phyloP scores from a whole-genome alignment of 2,797 vertebrate genomes.

The Adelosebastes latens region DNA sequence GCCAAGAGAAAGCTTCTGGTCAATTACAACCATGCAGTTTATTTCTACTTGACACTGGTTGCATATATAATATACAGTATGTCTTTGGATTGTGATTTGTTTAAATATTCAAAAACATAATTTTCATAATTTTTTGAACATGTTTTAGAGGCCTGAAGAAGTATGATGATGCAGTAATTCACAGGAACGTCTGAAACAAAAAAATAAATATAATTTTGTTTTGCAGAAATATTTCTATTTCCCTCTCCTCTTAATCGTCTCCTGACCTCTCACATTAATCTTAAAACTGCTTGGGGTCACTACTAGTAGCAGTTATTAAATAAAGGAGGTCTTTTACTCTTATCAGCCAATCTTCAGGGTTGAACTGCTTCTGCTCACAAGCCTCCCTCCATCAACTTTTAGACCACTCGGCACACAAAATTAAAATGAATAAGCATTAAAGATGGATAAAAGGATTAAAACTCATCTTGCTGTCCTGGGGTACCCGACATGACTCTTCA shows the following conservation, averaged over 20 bases:
- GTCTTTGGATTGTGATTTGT: not conserved
- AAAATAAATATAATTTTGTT: not conserved
- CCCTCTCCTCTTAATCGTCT: not conserved
- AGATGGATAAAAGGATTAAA: not conserved
- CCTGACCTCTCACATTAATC: not conserved
- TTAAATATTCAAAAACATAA: not conserved
- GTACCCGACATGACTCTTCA: not conserved
- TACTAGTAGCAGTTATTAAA: not conserved
- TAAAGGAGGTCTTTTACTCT: not conserved
- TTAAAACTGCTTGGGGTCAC: not conserved
- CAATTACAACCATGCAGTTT: not conserved
- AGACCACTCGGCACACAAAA: not conserved
- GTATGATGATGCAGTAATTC: not conserved
- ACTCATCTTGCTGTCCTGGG: not conserved
- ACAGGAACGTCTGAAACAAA: not conserved
- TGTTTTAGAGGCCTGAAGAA: not conserved
- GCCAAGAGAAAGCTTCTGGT: not conserved
- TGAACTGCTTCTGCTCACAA: not conserved
- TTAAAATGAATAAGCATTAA: not conserved
- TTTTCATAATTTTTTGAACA: not conserved
- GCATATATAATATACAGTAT: not conserved
- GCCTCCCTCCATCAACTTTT: not conserved
- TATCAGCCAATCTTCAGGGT: not conserved
- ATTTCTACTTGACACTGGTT: not conserved
- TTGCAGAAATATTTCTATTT: not conserved